Evolutionary conservation across 2,113 vertebrate genomes (phyloP).

Genomic region (Ginglymostoma cirratum): DNA sequence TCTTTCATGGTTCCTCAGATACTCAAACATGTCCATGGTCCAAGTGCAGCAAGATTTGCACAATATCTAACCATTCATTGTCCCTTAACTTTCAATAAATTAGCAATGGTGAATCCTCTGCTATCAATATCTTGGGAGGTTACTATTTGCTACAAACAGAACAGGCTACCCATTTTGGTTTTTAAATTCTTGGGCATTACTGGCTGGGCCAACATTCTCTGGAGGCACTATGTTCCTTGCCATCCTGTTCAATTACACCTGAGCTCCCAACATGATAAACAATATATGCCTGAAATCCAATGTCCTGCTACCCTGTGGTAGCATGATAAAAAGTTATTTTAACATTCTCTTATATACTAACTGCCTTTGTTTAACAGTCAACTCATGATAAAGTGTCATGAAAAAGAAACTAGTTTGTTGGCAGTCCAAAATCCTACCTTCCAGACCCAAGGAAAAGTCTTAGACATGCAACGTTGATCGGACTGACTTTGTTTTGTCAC

Average conservation of each 20-base stretch:
- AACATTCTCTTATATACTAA: not conserved
- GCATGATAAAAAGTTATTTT: not conserved
- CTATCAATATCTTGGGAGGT: too few relatives aligned
- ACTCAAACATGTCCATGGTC: too few relatives aligned
- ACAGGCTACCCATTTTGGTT: too few relatives aligned
- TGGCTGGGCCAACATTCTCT: not conserved
- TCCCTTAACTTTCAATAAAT: too few relatives aligned
- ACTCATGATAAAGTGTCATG: not conserved
- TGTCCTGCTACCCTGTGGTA: not conserved
- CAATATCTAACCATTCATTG: too few relatives aligned
- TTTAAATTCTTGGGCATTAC: too few relatives aligned
- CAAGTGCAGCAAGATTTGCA: too few relatives aligned
- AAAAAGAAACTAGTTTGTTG: not conserved
- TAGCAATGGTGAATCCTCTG: too few relatives aligned
- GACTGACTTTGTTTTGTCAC: not conserved
- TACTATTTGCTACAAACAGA: too few relatives aligned
- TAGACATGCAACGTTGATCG: not conserved
- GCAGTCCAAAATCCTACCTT: not conserved
- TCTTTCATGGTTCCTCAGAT: too few relatives aligned
- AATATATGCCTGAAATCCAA: not conserved
- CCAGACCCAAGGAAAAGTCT: not conserved
- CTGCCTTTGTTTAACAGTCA: not conserved
- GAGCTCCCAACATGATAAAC: not conserved
- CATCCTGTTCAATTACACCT: not conserved
- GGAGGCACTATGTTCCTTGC: not conserved